phyloP scores from a whole-genome alignment of 2,797 vertebrate species.

The Huso huso region DNA sequence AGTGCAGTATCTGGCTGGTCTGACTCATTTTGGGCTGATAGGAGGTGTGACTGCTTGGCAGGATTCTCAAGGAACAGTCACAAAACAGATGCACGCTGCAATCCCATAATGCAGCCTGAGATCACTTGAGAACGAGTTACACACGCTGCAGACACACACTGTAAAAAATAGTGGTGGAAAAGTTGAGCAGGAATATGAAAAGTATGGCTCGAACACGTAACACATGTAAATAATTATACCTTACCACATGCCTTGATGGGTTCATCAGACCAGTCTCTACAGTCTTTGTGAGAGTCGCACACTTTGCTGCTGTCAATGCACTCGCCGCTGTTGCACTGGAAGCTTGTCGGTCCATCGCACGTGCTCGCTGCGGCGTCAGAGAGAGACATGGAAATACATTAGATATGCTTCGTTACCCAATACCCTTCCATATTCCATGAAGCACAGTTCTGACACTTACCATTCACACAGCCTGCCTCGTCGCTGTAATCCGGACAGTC shows the following conservation, averaged over 20 bases:
- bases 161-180: too few relatives aligned
- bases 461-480: slow-evolving; percentile 81
- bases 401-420: too few relatives aligned
- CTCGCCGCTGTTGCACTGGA: slow-evolving; percentile 91
- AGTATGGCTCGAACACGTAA: too few relatives aligned
- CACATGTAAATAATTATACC: slow-evolving; percentile 30
- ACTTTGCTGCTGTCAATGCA: slow-evolving; percentile 88
- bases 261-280: slow-evolving; percentile 95
- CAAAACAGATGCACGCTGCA: too few relatives aligned
- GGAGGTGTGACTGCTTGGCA: too few relatives aligned
- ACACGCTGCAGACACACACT: too few relatives aligned
- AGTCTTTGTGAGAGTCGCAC: slow-evolving; percentile 87
- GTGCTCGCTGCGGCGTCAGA: slow-evolving; percentile 65
- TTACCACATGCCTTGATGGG: slow-evolving; percentile 90
- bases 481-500: slow-evolving; percentile 89
- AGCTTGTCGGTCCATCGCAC: slow-evolving; percentile 80
- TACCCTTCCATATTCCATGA: neutral
- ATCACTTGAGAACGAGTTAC: too few relatives aligned
- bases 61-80: too few relatives aligned
- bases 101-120: too few relatives aligned
- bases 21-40: too few relatives aligned
- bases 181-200: too few relatives aligned
- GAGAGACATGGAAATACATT: neutral
- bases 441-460: slow-evolving; percentile 45
- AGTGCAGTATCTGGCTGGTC: too few relatives aligned